phyloP scores from a whole-genome alignment of 2,888 invertebrate species.

The Caprella mutica region DNA sequence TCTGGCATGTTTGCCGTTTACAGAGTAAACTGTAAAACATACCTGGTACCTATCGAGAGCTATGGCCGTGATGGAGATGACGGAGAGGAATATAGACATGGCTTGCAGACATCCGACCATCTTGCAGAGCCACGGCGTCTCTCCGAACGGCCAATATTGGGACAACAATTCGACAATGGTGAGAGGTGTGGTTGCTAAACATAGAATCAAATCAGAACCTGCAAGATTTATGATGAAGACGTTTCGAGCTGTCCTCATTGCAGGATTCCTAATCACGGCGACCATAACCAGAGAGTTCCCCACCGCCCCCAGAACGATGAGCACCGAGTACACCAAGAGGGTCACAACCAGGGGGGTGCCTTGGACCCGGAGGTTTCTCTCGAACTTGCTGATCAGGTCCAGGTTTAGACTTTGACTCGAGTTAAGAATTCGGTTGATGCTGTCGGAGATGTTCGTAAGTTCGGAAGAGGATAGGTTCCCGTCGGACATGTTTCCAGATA shows the following conservation, averaged over 20 bases:
- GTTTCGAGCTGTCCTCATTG: slow-evolving; percentile 84
- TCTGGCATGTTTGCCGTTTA: too few species aligned
- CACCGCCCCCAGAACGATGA: slow-evolving; percentile 67
- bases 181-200: slow-evolving; percentile 78
- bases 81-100: slow-evolving; percentile 82
- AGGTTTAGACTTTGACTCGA: slow-evolving; percentile 13
- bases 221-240: slow-evolving; percentile 87
- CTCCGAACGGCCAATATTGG: slow-evolving; percentile 75
- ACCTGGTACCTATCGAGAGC: slow-evolving; percentile 74
- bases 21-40: slow-evolving; percentile 39
- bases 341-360: background rate
- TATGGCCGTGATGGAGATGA: slow-evolving; percentile 85
- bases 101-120: slow-evolving; percentile 76
- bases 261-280: slow-evolving; percentile 65
- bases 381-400: slow-evolving; percentile 23
- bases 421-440: slow-evolving; percentile 22
- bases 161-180: slow-evolving; percentile 75
- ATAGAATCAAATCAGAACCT: slow-evolving; percentile 63
- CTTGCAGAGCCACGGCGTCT: slow-evolving; percentile 62
- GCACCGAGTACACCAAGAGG: slow-evolving; percentile 55
- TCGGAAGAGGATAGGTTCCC: slow-evolving; percentile 10
- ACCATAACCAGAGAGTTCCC: slow-evolving; percentile 76
- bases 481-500: slow-evolving; percentile 11
- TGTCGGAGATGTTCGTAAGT: slow-evolving; percentile 14
- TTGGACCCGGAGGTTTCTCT: slow-evolving; percentile 22